Evolutionary conservation across 2,113 vertebrate genomes (phyloP).

Genomic region (Antechinus flavipes): DNA sequence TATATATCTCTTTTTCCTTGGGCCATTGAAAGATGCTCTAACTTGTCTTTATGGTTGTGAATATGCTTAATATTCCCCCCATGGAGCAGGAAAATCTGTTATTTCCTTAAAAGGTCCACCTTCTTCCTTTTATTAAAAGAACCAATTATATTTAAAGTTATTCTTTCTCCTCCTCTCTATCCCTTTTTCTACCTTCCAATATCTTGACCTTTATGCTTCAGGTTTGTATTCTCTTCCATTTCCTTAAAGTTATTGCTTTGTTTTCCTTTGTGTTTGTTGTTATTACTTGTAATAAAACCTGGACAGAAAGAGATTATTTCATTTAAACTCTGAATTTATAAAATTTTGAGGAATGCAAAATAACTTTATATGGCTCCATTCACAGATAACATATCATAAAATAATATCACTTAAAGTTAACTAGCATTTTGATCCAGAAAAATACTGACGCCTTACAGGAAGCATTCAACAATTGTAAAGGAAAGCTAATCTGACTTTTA

Average conservation of each 20-base stretch:
- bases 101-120: neutral
- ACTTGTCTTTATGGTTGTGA: neutral
- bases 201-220: neutral
- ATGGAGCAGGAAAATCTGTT: neutral
- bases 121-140: neutral
- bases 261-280: neutral
- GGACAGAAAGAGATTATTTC: neutral
- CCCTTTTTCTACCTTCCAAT: neutral
- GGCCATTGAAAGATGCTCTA: neutral
- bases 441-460: conserved; percentile 45
- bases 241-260: neutral
- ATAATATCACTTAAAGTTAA: conserved; percentile 49
- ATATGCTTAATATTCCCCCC: neutral
- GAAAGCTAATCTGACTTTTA: conserved; percentile 50
- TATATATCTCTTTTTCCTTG: neutral
- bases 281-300: neutral
- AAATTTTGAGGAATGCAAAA: conserved; percentile 29
- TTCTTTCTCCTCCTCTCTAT: neutral
- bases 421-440: conserved; percentile 65
- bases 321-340: neutral
- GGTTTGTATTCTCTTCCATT: neutral
- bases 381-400: conserved; percentile 1
- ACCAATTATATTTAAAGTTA: neutral
- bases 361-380: conserved; percentile 13
- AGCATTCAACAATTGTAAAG: conserved; percentile 50